A percentile compares a stretch with the other conserved stretches of the same genome.
Conservation (phyloP, 2,113 vertebrate genomes). For the Hemibates koningsi region DNA sequence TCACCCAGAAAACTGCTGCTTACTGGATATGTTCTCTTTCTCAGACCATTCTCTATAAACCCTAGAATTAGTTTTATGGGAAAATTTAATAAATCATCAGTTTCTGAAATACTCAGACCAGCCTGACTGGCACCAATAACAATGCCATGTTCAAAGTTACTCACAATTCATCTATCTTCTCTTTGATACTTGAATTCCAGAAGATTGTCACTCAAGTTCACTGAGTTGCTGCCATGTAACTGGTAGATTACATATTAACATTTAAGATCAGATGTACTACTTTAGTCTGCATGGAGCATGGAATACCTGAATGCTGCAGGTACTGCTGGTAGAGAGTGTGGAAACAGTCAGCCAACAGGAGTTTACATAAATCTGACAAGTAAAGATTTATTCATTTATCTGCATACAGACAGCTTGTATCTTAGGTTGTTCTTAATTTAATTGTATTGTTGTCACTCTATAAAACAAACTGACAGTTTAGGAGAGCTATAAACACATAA, state of each 20-base stretch:
- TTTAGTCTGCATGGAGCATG: not conserved
- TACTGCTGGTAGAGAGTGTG: not conserved
- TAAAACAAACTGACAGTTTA: not conserved
- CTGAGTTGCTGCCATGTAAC: not conserved
- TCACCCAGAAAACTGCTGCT: not conserved
- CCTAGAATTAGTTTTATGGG: not conserved
- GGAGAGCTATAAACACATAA: not conserved
- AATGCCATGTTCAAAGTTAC: not conserved
- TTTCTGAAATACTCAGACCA: not conserved
- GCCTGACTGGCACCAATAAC: not conserved
- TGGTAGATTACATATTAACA: not conserved
- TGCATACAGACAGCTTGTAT: not conserved
- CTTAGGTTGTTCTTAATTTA: not conserved
- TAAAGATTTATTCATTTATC: not conserved
- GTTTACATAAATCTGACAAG: not conserved
- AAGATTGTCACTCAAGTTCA: not conserved
- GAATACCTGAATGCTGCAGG: not conserved
- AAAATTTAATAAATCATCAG: rapidly evolving
- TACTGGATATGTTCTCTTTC: not conserved
- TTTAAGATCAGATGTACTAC: not conserved
- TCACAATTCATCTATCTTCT: not conserved
- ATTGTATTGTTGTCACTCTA: not conserved
- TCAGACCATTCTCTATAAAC: not conserved
- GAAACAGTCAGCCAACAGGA: not conserved
- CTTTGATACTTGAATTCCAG: not conserved